Conservation (phyloP, 2,113 vertebrate species). For the Zingel zingel region DNA sequence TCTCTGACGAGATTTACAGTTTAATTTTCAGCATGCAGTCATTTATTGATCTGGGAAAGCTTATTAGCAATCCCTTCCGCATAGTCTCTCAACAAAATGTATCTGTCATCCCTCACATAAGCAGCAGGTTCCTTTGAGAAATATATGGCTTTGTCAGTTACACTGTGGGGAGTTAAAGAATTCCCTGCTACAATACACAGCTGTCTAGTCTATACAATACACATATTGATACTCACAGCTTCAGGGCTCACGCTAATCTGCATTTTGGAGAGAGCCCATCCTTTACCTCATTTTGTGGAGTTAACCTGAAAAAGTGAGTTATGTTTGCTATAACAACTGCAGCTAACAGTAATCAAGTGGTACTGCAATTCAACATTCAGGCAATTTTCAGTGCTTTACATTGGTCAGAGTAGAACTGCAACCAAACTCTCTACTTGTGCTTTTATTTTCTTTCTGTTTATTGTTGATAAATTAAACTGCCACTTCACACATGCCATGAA, state of each 20-base stretch:
- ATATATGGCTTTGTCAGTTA: conserved; percentile 65
- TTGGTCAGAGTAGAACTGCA: neutral
- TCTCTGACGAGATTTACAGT: conserved; percentile 69
- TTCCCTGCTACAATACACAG: conserved; percentile 40
- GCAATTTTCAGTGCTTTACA: neutral
- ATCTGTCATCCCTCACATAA: conserved; percentile 64
- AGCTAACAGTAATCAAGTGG: neutral
- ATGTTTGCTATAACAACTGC: neutral
- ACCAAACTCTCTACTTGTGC: neutral
- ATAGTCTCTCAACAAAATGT: conserved; percentile 50
- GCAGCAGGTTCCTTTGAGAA: conserved; percentile 71
- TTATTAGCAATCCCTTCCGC: conserved; percentile 64
- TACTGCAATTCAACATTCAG: conserved; percentile 3
- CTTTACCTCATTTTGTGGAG: conserved; percentile 20
- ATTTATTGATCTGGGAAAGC: conserved; percentile 73
- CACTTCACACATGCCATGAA: neutral
- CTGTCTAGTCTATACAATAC: conserved; percentile 47
- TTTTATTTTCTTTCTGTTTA: neutral
- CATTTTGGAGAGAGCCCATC: conserved; percentile 18
- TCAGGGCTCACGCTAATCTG: conserved; percentile 7
- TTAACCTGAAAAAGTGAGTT: conserved; percentile 13
- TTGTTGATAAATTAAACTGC: conserved; percentile 2
- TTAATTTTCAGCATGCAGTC: conserved; percentile 71
- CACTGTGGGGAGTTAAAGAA: conserved; percentile 63
- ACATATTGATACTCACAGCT: conserved; percentile 42